Evolutionary conservation across 2,888 invertebrate genomes (phyloP).

Genomic region (Scrobipalpa costella): DNA sequence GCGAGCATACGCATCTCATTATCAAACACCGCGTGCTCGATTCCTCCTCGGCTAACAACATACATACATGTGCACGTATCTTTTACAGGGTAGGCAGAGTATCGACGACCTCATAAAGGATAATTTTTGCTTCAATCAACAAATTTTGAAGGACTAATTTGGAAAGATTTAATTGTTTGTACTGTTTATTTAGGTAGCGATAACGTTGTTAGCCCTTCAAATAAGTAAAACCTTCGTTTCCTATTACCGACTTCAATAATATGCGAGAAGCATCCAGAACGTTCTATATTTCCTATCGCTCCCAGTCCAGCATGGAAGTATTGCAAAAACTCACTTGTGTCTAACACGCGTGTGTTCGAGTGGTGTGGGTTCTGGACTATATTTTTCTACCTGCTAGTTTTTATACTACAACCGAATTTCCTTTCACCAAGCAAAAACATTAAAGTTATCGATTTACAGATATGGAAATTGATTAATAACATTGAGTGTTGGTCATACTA

Average conservation of each 20-base stretch:
- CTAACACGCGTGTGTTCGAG: not conserved
- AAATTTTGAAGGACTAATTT: too few relatives aligned
- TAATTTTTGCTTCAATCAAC: too few relatives aligned
- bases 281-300: too few relatives aligned
- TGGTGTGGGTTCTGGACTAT: not conserved
- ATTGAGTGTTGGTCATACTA: not conserved
- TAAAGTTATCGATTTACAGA: conserved; percentile 9
- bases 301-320: too few relatives aligned
- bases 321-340: not conserved
- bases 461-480: conserved; percentile 1
- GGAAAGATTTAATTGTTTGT: too few relatives aligned
- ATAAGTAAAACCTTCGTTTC: too few relatives aligned
- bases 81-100: too few relatives aligned
- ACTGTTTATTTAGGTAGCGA: too few relatives aligned
- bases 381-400: conserved; percentile 7
- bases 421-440: conserved; percentile 7
- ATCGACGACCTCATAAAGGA: too few relatives aligned
- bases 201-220: too few relatives aligned
- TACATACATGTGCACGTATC: not conserved
- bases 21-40: not conserved
- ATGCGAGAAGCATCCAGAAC: too few relatives aligned
- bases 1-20: not conserved
- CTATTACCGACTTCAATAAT: too few relatives aligned
- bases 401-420: conserved; percentile 5
- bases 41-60: not conserved